phyloP scores from a whole-genome alignment of 92 coral and sea anemone genomes.

The Diadumene lineata region DNA sequence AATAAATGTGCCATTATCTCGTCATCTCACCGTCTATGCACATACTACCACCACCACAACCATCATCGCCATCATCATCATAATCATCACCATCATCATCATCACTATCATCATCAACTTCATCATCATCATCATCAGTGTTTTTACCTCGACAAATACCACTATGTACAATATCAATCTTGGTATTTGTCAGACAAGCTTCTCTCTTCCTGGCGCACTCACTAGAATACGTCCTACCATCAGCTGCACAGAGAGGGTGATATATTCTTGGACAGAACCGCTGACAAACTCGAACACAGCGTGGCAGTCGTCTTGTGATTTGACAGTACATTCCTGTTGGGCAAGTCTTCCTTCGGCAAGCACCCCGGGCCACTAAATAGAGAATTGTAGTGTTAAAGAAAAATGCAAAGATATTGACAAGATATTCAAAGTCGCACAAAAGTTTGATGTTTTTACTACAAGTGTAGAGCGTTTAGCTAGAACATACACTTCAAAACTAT shows the following conservation, averaged over 20 bases:
- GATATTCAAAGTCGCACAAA: too few species aligned
- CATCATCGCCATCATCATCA: too few species aligned
- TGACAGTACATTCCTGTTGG: conserved; percentile 17
- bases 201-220: conserved; percentile 8
- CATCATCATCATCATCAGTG: background rate
- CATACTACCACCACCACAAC: too few species aligned
- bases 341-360: conserved; percentile 12
- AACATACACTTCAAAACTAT: too few species aligned
- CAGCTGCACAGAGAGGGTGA: conserved; percentile 28
- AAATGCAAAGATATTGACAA: too few species aligned
- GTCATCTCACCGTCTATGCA: too few species aligned
- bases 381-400: too few species aligned
- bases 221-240: conserved; percentile 26
- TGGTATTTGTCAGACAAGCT: conserved; percentile 10
- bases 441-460: too few species aligned
- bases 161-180: background rate
- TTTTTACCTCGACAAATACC: conserved; percentile 20
- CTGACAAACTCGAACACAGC: conserved; percentile 42
- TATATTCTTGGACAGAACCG: conserved; percentile 27
- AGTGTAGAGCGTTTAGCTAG: too few species aligned
- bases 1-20: too few species aligned
- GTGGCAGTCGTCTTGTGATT: conserved; percentile 25
- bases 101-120: background rate
- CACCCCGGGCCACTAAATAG: conserved; percentile 8
- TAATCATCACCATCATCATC: background rate